These are phyloP conservation scores for Bugulina stolonifera DNA, from an alignment of 2,888 invertebrate genomes.

Conservation along the genomic window DNA sequence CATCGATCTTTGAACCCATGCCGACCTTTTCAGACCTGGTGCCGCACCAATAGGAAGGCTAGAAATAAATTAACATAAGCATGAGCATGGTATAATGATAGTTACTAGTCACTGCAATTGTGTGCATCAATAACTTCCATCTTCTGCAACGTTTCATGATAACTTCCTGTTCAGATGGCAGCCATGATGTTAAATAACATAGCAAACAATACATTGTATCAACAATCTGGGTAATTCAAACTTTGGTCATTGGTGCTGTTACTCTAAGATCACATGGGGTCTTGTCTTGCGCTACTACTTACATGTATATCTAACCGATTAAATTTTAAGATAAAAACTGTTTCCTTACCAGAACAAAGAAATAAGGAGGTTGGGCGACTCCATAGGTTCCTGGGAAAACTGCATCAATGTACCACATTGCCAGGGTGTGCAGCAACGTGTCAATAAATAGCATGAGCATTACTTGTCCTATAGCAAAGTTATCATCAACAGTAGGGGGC, in stretches of 20 bases:
- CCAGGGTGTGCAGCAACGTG: not conserved
- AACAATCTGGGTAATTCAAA: too few species aligned
- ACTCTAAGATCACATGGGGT: too few species aligned
- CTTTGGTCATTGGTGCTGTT: too few species aligned
- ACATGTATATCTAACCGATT: too few species aligned
- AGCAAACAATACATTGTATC: too few species aligned
- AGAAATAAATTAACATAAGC: not conserved
- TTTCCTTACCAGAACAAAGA: slow-evolving; percentile 27
- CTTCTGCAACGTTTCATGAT: too few species aligned
- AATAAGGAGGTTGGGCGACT: slow-evolving; percentile 10
- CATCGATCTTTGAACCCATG: not conserved
- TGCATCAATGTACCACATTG: slow-evolving; percentile 26
- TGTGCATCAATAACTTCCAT: too few species aligned
- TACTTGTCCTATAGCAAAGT: slow-evolving; percentile 16
- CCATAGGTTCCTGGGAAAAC: slow-evolving; percentile 25
- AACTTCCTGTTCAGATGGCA: too few species aligned
- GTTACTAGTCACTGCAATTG: too few species aligned
- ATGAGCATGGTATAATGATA: not conserved
- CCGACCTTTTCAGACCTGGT: slow-evolving; percentile 30
- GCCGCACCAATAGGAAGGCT: slow-evolving; percentile 49
- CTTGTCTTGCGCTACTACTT: too few species aligned
- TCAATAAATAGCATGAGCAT: slow-evolving; percentile 19
- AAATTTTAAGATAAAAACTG: too few species aligned
- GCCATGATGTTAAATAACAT: too few species aligned
- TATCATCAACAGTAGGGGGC: slow-evolving; percentile 19